Evolutionary conservation across 2,113 vertebrate genomes (phyloP).

Genomic region (Mugil cephalus): DNA sequence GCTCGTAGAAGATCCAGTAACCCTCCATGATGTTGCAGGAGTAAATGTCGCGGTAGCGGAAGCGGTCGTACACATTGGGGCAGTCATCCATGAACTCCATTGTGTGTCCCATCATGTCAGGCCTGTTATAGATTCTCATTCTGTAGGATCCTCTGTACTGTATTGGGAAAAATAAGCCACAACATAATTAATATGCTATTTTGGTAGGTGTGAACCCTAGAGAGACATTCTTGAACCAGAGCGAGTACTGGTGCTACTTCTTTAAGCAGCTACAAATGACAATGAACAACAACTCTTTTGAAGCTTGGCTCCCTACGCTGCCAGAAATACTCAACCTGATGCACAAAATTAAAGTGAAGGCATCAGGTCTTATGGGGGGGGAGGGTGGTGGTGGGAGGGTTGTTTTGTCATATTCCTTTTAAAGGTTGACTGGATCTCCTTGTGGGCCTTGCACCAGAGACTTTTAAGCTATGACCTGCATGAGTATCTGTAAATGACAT

Average conservation of each 20-base stretch:
- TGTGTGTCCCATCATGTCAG: slow-evolving; percentile 78
- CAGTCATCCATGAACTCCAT: slow-evolving; percentile 84
- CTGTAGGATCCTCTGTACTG: slow-evolving; percentile 82
- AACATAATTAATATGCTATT: slow-evolving; percentile 29
- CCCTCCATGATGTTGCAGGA: slow-evolving; percentile 82
- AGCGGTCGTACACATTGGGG: slow-evolving; percentile 78
- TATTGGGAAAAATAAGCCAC: slow-evolving; percentile 12
- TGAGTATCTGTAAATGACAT: slow-evolving; percentile 78
- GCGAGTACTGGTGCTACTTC: slow-evolving; percentile 21
- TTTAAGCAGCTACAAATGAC: slow-evolving; percentile 46
- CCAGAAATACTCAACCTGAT: slow-evolving; percentile 70
- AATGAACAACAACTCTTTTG: slow-evolving; percentile 43
- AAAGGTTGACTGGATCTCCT: slow-evolving; percentile 75
- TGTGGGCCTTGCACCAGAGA: slow-evolving; percentile 72
- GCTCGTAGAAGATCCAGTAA: slow-evolving; percentile 84
- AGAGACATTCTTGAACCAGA: slow-evolving; percentile 51
- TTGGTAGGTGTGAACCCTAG: slow-evolving; percentile 11
- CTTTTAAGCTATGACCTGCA: slow-evolving; percentile 72
- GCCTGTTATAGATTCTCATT: slow-evolving; percentile 83
- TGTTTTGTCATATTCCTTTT: slow-evolving; percentile 77
- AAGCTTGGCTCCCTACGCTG: slow-evolving; percentile 54
- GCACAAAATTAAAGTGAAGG: slow-evolving; percentile 78
- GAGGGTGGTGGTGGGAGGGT: too few relatives aligned
- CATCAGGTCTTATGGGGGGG: slow-evolving; percentile 68
- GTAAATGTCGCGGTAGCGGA: slow-evolving; percentile 79